Conservation (phyloP, 2,888 invertebrate species). For the Sympetrum striolatum region DNA sequence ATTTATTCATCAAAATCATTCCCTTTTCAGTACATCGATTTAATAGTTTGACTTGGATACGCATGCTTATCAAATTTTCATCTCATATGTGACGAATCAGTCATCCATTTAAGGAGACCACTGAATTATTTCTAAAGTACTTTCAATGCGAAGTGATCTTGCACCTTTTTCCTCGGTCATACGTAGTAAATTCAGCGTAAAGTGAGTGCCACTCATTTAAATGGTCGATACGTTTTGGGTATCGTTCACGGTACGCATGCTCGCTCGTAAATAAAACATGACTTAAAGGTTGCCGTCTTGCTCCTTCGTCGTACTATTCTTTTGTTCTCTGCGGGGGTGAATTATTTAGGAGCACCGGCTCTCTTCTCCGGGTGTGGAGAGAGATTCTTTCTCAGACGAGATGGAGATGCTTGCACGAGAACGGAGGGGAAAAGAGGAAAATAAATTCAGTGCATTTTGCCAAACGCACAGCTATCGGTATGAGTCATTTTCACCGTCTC, state of each 20-base stretch:
- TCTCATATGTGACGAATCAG: background rate
- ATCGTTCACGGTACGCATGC: background rate
- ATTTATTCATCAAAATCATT: no score
- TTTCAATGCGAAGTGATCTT: background rate
- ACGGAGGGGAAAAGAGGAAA: background rate
- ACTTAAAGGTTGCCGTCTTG: background rate
- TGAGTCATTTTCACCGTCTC: no score
- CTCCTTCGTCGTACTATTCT: background rate
- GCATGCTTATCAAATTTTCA: background rate
- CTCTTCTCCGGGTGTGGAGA: background rate
- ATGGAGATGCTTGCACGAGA: background rate
- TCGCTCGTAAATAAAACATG: background rate
- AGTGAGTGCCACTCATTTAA: background rate
- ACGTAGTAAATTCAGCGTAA: background rate
- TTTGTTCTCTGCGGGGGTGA: background rate
- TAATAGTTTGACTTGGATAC: background rate
- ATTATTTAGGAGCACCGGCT: background rate
- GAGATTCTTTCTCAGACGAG: background rate
- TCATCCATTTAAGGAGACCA: background rate
- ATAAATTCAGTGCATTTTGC: background rate
- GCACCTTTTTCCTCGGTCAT: background rate
- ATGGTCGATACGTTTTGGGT: background rate
- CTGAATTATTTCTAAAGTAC: background rate
- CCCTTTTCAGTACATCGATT: no score
- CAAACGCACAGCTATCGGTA: no score